These are phyloP conservation scores for Chloroceryle amazona DNA, from an alignment of 2,797 vertebrate genomes.

Conservation along the genomic window DNA sequence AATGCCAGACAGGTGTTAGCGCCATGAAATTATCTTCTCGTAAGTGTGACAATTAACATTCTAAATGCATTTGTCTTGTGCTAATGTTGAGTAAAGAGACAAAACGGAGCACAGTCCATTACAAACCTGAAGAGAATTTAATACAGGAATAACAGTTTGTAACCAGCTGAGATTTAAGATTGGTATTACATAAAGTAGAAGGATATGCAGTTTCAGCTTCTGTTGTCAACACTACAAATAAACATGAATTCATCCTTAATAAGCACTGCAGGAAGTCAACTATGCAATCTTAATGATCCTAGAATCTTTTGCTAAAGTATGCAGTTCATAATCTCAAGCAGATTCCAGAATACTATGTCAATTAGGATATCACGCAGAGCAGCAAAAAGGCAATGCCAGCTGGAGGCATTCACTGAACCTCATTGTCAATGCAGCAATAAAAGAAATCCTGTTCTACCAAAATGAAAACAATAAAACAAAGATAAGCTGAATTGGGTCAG, in stretches of 20 bases:
- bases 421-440: neutral
- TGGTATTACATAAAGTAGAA: neutral
- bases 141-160: neutral
- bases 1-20: neutral
- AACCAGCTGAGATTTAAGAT: neutral
- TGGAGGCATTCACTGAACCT: constrained; percentile 31
- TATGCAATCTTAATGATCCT: constrained; percentile 20
- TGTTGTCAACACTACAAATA: neutral
- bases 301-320: constrained; percentile 12
- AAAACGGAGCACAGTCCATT: neutral
- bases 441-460: constrained; percentile 13
- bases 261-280: constrained; percentile 16
- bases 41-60: constrained; percentile 7
- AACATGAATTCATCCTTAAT: constrained; percentile 35
- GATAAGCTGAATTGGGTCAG: neutral
- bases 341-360: constrained; percentile 30
- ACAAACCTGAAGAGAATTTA: constrained; percentile 2
- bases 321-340: constrained; percentile 10
- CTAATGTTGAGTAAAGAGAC: neutral
- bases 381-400: constrained; percentile 32
- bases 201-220: neutral
- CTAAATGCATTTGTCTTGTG: neutral
- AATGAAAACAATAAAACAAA: constrained; percentile 36
- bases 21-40: neutral
- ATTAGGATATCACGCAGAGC: constrained; percentile 5